A percentile compares a stretch with the other conserved stretches of the same genome.
Conservation (phyloP, 1,140 invertebrate genomes). For the Cotesia glomerata region DNA sequence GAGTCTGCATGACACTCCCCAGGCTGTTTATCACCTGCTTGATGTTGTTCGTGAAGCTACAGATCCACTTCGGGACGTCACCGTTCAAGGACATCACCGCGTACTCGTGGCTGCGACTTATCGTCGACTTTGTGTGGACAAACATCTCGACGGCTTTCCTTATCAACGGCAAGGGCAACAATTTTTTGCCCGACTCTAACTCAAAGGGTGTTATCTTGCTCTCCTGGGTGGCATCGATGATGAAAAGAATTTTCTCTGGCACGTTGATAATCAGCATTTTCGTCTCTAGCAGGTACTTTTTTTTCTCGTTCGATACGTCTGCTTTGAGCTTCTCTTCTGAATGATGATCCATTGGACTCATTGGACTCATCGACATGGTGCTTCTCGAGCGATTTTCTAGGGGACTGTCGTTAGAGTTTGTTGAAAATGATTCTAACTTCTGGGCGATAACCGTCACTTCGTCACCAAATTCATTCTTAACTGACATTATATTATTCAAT, state of each 20-base stretch:
- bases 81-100: slow-evolving; percentile 69
- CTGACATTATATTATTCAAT: slow-evolving; percentile 34
- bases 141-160: slow-evolving; percentile 72
- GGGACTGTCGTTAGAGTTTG: slow-evolving; percentile 20
- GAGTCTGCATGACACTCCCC: slow-evolving; percentile 64
- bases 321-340: slow-evolving; percentile 1
- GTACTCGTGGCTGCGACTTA: slow-evolving; percentile 73
- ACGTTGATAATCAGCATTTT: slow-evolving; percentile 65
- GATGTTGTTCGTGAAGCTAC: slow-evolving; percentile 70
- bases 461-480: slow-evolving; percentile 34
- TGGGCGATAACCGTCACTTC: slow-evolving; percentile 33
- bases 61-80: slow-evolving; percentile 64
- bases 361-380: slow-evolving; percentile 15
- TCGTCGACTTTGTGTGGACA: slow-evolving; percentile 68
- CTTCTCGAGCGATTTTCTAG: neutral
- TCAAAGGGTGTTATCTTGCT: slow-evolving; percentile 67
- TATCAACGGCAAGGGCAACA: slow-evolving; percentile 68
- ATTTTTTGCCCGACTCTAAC: slow-evolving; percentile 66
- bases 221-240: slow-evolving; percentile 72
- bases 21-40: slow-evolving; percentile 67
- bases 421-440: slow-evolving; percentile 28
- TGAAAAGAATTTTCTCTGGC: slow-evolving; percentile 71
- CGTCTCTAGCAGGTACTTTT: neutral
- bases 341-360: neutral
- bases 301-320: neutral